phyloP scores from a whole-genome alignment of 2,113 vertebrate genomes.

The Phaethon lepturus region DNA sequence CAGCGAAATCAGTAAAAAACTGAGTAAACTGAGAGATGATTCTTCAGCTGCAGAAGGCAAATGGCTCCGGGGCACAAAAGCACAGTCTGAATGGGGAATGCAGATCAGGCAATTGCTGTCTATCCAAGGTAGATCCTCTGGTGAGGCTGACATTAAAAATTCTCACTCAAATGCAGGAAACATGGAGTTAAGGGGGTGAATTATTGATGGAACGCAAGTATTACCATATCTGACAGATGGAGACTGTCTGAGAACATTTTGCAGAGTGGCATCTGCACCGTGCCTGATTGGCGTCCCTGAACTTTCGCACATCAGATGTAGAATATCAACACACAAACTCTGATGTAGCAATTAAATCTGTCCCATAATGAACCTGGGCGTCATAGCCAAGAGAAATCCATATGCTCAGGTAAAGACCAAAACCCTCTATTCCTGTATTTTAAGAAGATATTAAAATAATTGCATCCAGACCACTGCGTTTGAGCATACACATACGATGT shows the following conservation, averaged over 20 bases:
- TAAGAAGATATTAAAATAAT: not conserved
- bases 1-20: not conserved
- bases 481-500: not conserved
- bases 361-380: not conserved
- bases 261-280: conserved; percentile 23
- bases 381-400: not conserved
- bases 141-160: not conserved
- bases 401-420: not conserved
- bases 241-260: conserved; percentile 51
- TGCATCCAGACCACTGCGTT: not conserved
- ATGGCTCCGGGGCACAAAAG: not conserved
- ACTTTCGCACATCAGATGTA: conserved; percentile 48
- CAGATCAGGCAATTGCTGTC: not conserved
- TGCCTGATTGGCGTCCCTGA: conserved; percentile 3
- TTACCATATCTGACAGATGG: conserved; percentile 66
- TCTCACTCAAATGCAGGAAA: not conserved
- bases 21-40: not conserved
- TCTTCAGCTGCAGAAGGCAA: not conserved
- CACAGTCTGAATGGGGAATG: not conserved
- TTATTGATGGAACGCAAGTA: not conserved
- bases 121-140: not conserved
- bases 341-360: conserved; percentile 29
- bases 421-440: not conserved
- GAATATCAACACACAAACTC: conserved; percentile 18
- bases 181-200: not conserved